A percentile compares a stretch with the other conserved stretches of the same genome.
These are phyloP conservation scores for Moxostoma hubbsi DNA, from an alignment of 2,797 vertebrate genomes.

Conservation along the genomic window DNA sequence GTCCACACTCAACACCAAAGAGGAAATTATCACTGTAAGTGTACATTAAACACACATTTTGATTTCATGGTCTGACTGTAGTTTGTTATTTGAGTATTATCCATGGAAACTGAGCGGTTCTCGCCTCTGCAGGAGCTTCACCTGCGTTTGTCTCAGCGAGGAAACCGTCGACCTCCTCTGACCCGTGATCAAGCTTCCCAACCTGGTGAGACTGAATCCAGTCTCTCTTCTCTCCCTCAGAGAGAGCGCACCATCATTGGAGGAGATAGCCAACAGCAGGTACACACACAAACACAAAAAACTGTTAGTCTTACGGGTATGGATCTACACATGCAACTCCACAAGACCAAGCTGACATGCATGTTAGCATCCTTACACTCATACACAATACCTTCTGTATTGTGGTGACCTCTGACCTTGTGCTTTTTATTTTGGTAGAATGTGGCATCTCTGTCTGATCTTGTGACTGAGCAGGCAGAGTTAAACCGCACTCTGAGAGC, in stretches of 20 bases:
- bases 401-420: neutral
- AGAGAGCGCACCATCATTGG: conserved; percentile 81
- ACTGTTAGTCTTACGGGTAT: neutral
- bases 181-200: conserved; percentile 59
- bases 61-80: too few relatives aligned
- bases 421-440: conserved; percentile 58
- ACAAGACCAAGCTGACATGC: too few relatives aligned
- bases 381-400: neutral
- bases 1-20: conserved; percentile 76
- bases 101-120: conserved; percentile 4
- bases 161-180: conserved; percentile 55
- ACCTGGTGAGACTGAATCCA: conserved; percentile 64
- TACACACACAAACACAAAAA: conserved; percentile 48
- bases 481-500: conserved; percentile 85
- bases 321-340: too few relatives aligned
- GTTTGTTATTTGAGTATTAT: neutral
- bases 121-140: conserved; percentile 71
- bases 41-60: neutral
- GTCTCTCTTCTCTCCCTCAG: conserved; percentile 73
- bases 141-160: conserved; percentile 66
- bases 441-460: conserved; percentile 63
- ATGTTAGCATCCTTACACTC: too few relatives aligned
- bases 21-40: conserved; percentile 80
- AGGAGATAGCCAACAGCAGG: conserved; percentile 78
- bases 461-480: conserved; percentile 81